Evolutionary conservation across 1,140 invertebrate species (phyloP).

Genomic region (Anthonomus grandis): DNA sequence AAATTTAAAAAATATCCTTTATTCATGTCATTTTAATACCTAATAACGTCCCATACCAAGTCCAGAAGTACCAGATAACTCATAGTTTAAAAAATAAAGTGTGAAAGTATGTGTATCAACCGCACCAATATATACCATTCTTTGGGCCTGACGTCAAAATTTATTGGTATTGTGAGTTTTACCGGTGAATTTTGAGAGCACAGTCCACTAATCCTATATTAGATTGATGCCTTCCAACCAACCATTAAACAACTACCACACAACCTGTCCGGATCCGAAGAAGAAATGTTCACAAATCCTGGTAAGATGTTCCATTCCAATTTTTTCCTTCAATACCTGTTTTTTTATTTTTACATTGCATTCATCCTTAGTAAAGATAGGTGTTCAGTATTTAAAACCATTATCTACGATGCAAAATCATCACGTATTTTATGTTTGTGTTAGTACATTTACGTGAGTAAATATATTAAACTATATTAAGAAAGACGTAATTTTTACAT

Average conservation of each 20-base stretch:
- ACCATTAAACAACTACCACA: no score
- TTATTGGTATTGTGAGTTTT: no score
- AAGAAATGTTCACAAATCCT: constrained; percentile 35
- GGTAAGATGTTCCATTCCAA: constrained; percentile 47
- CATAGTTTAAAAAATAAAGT: constrained; percentile 13
- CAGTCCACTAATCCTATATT: no score
- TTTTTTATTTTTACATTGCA: constrained; percentile 20
- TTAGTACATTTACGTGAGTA: no score
- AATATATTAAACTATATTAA: no score
- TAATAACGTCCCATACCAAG: neutral
- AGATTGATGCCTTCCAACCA: constrained; percentile 40
- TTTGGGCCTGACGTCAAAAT: constrained; percentile 41
- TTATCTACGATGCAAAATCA: no score
- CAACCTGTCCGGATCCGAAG: constrained; percentile 42
- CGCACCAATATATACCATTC: constrained; percentile 19
- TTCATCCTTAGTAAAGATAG: no score
- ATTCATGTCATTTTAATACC: neutral
- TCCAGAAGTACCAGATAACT: neutral
- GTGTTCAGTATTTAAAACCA: no score
- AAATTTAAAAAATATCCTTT: neutral
- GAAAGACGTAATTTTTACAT: no score
- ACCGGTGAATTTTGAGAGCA: no score
- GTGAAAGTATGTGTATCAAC: constrained; percentile 42
- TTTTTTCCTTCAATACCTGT: constrained; percentile 28
- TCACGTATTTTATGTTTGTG: no score